Evolutionary conservation across 2,797 vertebrate genomes (phyloP).

Genomic region (Phoebastria nigripes): DNA sequence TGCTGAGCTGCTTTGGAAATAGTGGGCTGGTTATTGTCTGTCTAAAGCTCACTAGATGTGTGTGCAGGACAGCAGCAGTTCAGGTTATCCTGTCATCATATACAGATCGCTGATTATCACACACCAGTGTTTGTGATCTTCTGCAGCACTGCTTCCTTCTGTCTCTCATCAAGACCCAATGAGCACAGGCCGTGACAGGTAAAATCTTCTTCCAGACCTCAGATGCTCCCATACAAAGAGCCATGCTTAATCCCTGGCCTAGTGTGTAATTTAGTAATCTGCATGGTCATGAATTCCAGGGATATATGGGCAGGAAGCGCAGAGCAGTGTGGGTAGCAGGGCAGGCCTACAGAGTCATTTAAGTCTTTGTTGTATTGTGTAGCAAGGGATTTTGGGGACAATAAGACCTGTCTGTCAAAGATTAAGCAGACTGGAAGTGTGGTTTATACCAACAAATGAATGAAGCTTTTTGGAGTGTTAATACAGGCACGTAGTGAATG

Average conservation of each 20-base stretch:
- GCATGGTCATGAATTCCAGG: conserved; percentile 89
- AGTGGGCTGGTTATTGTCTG: conserved; percentile 31
- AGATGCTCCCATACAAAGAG: conserved; percentile 83
- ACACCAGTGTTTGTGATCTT: conserved; percentile 74
- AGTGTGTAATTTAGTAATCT: conserved; percentile 85
- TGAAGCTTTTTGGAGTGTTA: conserved; percentile 72
- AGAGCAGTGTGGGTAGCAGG: conserved; percentile 75
- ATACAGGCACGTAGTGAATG: conserved; percentile 70
- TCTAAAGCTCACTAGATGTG: conserved; percentile 31
- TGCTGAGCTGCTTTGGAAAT: conserved; percentile 45
- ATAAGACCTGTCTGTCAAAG: conserved; percentile 87
- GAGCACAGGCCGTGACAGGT: conserved; percentile 90
- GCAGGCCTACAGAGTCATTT: conserved; percentile 79
- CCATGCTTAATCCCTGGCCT: conserved; percentile 82
- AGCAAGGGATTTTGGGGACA: conserved; percentile 85
- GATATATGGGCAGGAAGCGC: conserved; percentile 88
- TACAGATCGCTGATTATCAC: conserved; percentile 74
- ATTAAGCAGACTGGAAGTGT: conserved; percentile 86
- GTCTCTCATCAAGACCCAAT: conserved; percentile 78
- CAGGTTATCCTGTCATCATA: conserved; percentile 70
- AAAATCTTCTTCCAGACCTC: conserved; percentile 87
- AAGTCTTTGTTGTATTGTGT: conserved; percentile 88
- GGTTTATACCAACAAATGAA: conserved; percentile 76
- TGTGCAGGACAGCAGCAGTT: conserved; percentile 39
- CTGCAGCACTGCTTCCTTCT: conserved; percentile 75